phyloP scores from a whole-genome alignment of 2,888 invertebrate genomes.

The Tuta absoluta region DNA sequence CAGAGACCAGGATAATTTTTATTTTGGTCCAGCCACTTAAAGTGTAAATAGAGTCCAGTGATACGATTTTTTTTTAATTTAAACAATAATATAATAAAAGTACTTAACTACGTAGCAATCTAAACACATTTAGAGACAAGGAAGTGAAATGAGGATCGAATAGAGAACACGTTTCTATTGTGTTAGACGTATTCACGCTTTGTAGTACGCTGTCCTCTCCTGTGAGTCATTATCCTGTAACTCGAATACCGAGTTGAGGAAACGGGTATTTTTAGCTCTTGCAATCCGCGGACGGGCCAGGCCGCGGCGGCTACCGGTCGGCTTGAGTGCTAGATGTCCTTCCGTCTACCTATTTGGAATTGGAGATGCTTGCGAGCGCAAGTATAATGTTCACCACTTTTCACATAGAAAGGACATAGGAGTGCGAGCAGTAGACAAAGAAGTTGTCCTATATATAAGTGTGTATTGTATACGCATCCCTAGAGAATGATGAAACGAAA shows the following conservation, averaged over 20 bases:
- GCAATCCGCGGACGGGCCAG: constrained; percentile 58
- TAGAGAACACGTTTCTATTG: constrained; percentile 46
- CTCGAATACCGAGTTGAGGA: constrained; percentile 68
- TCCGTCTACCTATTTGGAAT: constrained; percentile 41
- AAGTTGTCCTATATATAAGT: no score
- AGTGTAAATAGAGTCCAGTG: neutral
- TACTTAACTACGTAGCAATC: neutral
- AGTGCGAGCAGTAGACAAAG: no score
- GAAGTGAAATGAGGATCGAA: constrained; percentile 16
- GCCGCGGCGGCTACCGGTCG: constrained; percentile 45
- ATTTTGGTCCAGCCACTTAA: neutral
- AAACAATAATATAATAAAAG: constrained; percentile 1
- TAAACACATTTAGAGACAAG: neutral
- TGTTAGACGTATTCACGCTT: constrained; percentile 49
- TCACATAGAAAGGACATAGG: no score
- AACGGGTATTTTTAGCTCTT: constrained; percentile 72
- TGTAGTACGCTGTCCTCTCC: constrained; percentile 50
- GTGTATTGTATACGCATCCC: no score
- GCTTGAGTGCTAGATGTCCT: constrained; percentile 43
- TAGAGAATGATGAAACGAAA: no score
- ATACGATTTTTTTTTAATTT: no score
- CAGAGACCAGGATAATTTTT: no score
- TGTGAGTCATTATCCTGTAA: constrained; percentile 76
- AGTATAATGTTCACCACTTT: neutral
- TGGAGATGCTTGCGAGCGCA: neutral